Percentiles rank a stretch among this genome's conserved stretches.
Evolutionary conservation across 2,113 vertebrate species (phyloP).

Genomic region (Poecilia latipinna): DNA sequence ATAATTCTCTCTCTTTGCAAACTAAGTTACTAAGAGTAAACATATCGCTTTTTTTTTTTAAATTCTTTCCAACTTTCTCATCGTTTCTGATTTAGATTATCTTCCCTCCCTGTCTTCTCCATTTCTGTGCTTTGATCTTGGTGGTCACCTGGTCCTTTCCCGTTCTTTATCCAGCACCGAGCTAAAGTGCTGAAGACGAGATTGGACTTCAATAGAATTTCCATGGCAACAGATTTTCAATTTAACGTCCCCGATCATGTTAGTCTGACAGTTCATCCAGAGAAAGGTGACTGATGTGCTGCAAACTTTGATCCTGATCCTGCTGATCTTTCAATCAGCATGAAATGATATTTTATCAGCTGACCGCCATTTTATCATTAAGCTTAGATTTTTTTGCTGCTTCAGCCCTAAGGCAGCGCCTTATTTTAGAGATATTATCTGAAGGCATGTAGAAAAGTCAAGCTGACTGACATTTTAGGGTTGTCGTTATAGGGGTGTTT

Average conservation of each 20-base stretch:
- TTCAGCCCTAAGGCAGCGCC: neutral
- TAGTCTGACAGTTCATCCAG: constrained; percentile 28
- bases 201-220: constrained; percentile 63
- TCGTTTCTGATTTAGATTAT: constrained; percentile 51
- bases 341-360: constrained; percentile 31
- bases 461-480: neutral
- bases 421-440: neutral
- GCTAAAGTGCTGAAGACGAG: constrained; percentile 43
- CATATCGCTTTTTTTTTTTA: no score
- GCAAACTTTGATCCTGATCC: constrained; percentile 59
- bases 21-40: constrained; percentile 19
- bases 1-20: constrained; percentile 19
- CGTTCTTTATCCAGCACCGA: constrained; percentile 15
- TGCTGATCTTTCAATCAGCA: constrained; percentile 59
- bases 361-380: constrained; percentile 26
- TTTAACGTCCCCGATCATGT: constrained; percentile 49
- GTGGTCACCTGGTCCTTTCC: constrained; percentile 42
- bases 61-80: neutral
- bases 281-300: constrained; percentile 37
- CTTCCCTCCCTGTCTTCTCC: constrained; percentile 6
- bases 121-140: constrained; percentile 50
- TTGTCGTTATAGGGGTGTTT: constrained; percentile 3
- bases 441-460: neutral
- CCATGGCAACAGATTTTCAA: constrained; percentile 73
- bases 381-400: constrained; percentile 1